A percentile compares a stretch with the other conserved stretches of the same genome.
These are phyloP conservation scores for Cephalophus harveyi DNA, from an alignment of 2,113 vertebrate species.

Conservation along the genomic window DNA sequence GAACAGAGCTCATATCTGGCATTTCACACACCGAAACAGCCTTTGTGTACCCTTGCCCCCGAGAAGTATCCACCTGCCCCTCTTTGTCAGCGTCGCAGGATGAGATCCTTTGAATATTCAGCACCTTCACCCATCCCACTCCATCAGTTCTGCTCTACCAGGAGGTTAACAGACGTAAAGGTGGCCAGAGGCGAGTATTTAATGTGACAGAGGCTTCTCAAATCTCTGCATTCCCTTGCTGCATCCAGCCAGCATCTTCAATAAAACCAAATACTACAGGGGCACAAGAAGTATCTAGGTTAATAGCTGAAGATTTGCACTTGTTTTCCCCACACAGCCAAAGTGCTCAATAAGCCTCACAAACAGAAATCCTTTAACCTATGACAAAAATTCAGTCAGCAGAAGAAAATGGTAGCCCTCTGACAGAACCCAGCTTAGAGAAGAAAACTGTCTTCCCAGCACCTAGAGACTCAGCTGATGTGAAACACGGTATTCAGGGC, in stretches of 20 bases:
- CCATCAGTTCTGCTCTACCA: not conserved
- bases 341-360: constrained; percentile 6
- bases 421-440: not conserved
- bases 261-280: not conserved
- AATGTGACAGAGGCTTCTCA: not conserved
- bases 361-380: constrained; percentile 51
- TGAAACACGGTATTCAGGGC: not conserved
- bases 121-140: not conserved
- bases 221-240: not conserved
- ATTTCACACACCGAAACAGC: not conserved
- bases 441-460: constrained; percentile 47
- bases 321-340: not conserved
- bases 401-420: constrained; percentile 44
- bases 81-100: not conserved
- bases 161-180: not conserved
- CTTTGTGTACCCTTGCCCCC: not conserved
- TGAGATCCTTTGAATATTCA: not conserved
- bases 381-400: constrained; percentile 40
- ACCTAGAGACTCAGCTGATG: constrained; percentile 25
- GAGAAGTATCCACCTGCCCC: not conserved
- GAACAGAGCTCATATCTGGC: not conserved
- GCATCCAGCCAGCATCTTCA: not conserved
- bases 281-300: not conserved
- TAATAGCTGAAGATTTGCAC: constrained; percentile 44
- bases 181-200: not conserved